These are phyloP conservation scores for Ctenopoma multispine DNA, from an alignment of 2,797 vertebrate species.

Conservation along the genomic window DNA sequence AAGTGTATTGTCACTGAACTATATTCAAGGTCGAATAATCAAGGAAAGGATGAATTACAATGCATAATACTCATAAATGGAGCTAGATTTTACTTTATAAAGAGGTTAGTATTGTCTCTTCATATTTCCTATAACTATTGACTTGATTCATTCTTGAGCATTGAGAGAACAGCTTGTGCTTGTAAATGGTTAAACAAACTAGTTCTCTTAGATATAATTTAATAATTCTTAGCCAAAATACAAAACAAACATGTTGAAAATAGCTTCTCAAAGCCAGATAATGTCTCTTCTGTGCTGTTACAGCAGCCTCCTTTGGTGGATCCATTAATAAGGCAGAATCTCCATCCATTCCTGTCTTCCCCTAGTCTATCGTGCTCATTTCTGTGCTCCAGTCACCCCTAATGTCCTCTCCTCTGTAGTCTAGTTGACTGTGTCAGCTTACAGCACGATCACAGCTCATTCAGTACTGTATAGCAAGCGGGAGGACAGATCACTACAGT, in stretches of 20 bases:
- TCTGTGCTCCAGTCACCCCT: slow-evolving; percentile 37
- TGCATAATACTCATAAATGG: not conserved
- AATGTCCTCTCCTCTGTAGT: slow-evolving; percentile 43
- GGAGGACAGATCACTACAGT: slow-evolving; percentile 50
- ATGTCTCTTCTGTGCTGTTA: slow-evolving; percentile 31
- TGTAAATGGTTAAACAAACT: too few species aligned
- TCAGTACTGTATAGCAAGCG: slow-evolving; percentile 35
- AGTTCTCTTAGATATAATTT: too few species aligned
- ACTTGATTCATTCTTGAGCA: too few species aligned
- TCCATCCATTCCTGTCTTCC: slow-evolving; percentile 29
- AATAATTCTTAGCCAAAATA: too few species aligned
- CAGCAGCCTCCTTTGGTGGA: slow-evolving; percentile 36
- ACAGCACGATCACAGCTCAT: slow-evolving; percentile 42
- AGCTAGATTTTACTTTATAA: not conserved
- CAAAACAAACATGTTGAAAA: too few species aligned
- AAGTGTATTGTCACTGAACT: not conserved
- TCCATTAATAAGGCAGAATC: slow-evolving; percentile 54
- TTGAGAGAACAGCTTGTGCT: too few species aligned
- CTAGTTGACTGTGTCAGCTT: slow-evolving; percentile 41
- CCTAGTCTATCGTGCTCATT: slow-evolving; percentile 31
- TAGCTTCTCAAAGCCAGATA: not conserved
- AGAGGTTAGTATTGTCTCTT: not conserved
- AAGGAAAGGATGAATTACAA: not conserved
- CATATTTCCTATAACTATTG: not conserved
- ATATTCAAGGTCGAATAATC: not conserved